Evolutionary conservation across 2,888 invertebrate genomes (phyloP), one percentile per base, ranked within the genome.

Genomic region (Augochlorella aurata): DNA sequence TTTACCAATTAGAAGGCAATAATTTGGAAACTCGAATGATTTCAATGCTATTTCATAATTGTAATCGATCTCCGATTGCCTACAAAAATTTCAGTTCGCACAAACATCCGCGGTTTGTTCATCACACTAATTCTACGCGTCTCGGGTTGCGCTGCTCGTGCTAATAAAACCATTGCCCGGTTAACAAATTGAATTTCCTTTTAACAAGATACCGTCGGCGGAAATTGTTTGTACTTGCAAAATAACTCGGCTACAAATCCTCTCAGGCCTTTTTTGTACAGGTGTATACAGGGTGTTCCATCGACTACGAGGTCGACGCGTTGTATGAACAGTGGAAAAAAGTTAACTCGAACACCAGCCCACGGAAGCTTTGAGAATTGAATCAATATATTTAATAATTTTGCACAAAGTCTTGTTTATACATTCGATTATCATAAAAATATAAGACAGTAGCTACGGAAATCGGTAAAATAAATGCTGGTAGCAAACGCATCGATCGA

Each of bases 201-300:
- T 70, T 47, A 49, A 77, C 78, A 74, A 72, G 54, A 63, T 12
- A 44, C 38, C 38, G 47, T 44, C 44, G 18, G 65, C 44, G 21
- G 72, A 58, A 38, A 78, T 79, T 75, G 78, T 84, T 88, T 84
- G 83, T 78, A 86, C 87, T 85, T 84, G 86, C 66, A 69, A 87
- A 88, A 88, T 81, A 73, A 83, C 73, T 74, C 67, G 47, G 74
- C 75, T 81, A 63, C 71, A 80, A 83, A 83, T 83, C 72, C 65
- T 77, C 65, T 58, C 87, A 89, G 87, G 82, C 85, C 86, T 79
- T 86, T 86, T 86, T 82, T 82, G 79, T 82, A 82, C 79, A 77
- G 74, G 67, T 79, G 65, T 71, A 54, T 44, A 65, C 65, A 65
- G 65, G n/a, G 5, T 12, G 12, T 65, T 38, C 44, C 65, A 44